phyloP scores from a whole-genome alignment of 2,113 vertebrate genomes.

The Pyxicephalus adspersus region DNA sequence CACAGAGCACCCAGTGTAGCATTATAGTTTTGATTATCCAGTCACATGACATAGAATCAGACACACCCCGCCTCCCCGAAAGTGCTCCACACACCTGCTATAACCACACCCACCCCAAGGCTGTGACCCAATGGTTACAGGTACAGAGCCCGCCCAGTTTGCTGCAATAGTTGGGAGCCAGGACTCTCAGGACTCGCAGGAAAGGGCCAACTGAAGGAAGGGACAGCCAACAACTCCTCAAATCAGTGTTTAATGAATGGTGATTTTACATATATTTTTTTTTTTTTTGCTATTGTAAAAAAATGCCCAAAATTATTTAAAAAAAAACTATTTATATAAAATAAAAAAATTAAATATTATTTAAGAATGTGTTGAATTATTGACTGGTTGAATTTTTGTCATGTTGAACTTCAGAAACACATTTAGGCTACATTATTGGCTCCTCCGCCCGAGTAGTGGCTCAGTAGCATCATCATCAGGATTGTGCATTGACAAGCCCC shows the following conservation, averaged over 20 bases:
- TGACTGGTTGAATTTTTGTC: too few species aligned
- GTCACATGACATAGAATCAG: background rate
- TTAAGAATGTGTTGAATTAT: background rate
- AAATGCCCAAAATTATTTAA: conserved; percentile 53
- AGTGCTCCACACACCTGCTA: background rate
- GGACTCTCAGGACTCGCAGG: conserved; percentile 27
- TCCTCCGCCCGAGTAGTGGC: too few species aligned
- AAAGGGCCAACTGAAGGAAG: background rate
- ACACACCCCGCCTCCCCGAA: background rate
- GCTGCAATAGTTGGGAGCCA: background rate
- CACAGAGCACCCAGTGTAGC: background rate
- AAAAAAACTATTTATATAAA: conserved; percentile 54
- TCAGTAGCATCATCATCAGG: too few species aligned
- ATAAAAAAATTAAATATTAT: conserved; percentile 13
- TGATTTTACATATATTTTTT: conserved; percentile 48
- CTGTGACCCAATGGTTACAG: background rate
- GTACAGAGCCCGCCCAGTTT: background rate
- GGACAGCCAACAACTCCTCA: conserved; percentile 14
- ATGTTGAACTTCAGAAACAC: too few species aligned
- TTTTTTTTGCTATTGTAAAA: conserved; percentile 41
- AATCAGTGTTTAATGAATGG: conserved; percentile 22
- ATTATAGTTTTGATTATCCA: background rate
- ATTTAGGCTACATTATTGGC: too few species aligned
- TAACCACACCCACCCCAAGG: background rate
- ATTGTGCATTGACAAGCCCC: too few species aligned